Evolutionary conservation across 30 jellyfish, hydroid and myxozoan genomes (phyloP).

Genomic region (Hydra vulgaris): DNA sequence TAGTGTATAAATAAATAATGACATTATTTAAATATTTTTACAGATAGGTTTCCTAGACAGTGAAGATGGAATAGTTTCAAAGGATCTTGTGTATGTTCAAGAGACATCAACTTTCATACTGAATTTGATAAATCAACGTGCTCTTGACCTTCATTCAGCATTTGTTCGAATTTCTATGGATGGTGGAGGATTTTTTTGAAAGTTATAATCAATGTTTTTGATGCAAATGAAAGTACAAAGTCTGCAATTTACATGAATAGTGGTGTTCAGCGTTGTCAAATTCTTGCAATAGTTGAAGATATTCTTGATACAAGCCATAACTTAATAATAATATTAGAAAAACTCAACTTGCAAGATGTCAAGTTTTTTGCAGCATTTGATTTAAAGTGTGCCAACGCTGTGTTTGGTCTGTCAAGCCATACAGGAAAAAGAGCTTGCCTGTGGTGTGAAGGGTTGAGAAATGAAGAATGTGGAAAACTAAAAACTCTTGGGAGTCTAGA

Average conservation of each 20-base stretch:
- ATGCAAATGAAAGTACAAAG: neutral
- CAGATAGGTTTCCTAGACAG: too few species aligned
- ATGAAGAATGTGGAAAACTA: neutral
- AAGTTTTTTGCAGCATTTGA: neutral
- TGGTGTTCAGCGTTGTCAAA: too few species aligned
- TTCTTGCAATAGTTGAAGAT: too few species aligned
- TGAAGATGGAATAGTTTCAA: too few species aligned
- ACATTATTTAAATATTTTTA: too few species aligned
- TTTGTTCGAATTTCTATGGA: neutral
- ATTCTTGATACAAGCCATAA: too few species aligned
- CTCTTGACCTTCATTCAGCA: too few species aligned
- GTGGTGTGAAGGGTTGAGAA: neutral
- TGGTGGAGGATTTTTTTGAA: neutral
- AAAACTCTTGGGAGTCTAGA: neutral
- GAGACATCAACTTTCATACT: too few species aligned
- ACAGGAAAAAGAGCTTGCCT: neutral
- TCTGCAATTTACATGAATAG: neutral
- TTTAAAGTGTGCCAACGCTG: neutral
- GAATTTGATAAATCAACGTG: too few species aligned
- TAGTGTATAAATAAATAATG: too few species aligned
- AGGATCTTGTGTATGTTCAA: too few species aligned
- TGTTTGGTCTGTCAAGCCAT: neutral
- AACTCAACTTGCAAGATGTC: neutral
- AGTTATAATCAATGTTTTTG: neutral
- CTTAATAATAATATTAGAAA: neutral